These are phyloP conservation scores for Chydorus sphaericus DNA, from an alignment of 2,888 invertebrate species.

Conservation along the genomic window DNA sequence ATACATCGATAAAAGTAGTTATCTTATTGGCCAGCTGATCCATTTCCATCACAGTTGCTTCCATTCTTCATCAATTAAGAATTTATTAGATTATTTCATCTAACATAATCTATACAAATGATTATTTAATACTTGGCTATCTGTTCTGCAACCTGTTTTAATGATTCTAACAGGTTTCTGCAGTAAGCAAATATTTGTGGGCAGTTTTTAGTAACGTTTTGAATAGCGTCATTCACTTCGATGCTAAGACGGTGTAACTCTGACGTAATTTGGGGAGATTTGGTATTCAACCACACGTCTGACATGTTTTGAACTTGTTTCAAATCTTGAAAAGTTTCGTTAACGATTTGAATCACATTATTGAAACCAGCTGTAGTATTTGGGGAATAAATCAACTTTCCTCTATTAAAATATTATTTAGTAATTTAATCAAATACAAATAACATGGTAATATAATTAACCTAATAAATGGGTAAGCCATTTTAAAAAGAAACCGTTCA, in stretches of 20 bases:
- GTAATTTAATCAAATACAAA: too few relatives aligned
- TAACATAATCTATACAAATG: neutral
- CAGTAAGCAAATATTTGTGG: too few relatives aligned
- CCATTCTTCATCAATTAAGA: neutral
- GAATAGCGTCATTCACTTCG: neutral
- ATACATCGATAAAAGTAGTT: neutral
- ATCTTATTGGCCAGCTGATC: neutral
- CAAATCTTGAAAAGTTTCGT: slow-evolving; percentile 23
- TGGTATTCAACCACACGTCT: neutral
- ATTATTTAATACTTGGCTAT: neutral
- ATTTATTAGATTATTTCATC: neutral
- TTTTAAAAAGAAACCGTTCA: too few relatives aligned
- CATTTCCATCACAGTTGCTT: neutral
- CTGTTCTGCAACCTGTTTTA: neutral
- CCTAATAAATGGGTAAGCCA: too few relatives aligned
- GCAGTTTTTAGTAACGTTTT: neutral
- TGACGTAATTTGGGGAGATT: slow-evolving; percentile 2
- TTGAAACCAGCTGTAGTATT: slow-evolving; percentile 39
- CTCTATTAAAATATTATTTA: slow-evolving; percentile 46
- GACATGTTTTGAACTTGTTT: slow-evolving; percentile 17
- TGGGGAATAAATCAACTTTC: slow-evolving; percentile 62
- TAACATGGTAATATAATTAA: too few relatives aligned
- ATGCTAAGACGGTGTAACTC: neutral
- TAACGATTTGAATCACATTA: slow-evolving; percentile 43
- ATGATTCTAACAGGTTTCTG: too few relatives aligned